Conservation (phyloP, 2,113 vertebrate species). For the Bubalus kerabau region DNA sequence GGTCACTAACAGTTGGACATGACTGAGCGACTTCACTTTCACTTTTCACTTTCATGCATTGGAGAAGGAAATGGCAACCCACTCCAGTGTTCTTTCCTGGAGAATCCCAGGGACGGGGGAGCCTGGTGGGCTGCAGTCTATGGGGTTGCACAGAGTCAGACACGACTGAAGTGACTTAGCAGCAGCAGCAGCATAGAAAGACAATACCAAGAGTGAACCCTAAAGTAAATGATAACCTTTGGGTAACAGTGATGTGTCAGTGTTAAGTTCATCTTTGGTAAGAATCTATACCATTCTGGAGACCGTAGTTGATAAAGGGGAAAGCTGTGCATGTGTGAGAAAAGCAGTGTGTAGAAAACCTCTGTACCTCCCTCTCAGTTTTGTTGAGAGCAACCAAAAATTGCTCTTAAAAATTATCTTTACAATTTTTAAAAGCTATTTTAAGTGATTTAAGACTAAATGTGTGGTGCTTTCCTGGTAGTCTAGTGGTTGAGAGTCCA, state of each 20-base stretch:
- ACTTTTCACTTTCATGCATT: neutral
- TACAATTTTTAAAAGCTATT: neutral
- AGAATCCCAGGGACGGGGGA: rapidly evolving
- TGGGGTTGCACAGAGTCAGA: rapidly evolving
- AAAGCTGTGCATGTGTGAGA: neutral
- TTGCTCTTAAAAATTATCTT: neutral
- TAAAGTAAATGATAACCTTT: neutral
- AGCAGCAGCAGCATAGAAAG: neutral
- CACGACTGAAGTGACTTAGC: rapidly evolving
- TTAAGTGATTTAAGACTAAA: neutral
- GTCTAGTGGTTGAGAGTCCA: neutral
- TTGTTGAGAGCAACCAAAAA: neutral
- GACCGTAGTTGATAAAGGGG: neutral
- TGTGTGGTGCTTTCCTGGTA: neutral
- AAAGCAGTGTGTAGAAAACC: neutral
- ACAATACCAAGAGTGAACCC: neutral
- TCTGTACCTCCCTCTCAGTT: neutral
- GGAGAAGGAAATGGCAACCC: neutral
- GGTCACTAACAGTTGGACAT: rapidly evolving
- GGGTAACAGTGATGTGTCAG: neutral
- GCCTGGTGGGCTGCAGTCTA: neutral
- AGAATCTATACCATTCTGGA: neutral
- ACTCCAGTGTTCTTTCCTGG: neutral
- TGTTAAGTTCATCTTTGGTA: neutral
- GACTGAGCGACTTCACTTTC: neutral